Conservation (phyloP, 1,140 invertebrate genomes). For the Drosophila nikananu region DNA sequence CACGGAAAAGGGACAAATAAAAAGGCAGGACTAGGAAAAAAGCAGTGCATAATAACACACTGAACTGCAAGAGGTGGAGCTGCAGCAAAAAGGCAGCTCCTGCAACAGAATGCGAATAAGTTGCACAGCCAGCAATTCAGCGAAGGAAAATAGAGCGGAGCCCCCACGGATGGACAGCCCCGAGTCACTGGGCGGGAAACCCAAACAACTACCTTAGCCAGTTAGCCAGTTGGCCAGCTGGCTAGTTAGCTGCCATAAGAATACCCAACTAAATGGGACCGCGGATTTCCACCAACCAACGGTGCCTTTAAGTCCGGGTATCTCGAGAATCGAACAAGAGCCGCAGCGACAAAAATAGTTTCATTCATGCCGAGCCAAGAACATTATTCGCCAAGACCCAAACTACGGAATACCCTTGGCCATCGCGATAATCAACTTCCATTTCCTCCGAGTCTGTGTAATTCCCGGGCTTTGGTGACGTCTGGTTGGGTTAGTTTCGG, state of each 20-base stretch:
- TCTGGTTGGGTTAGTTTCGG: slow-evolving; percentile 14
- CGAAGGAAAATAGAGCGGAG: slow-evolving; percentile 21
- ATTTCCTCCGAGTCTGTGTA: slow-evolving; percentile 26
- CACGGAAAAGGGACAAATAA: slow-evolving; percentile 21
- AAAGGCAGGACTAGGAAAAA: slow-evolving; percentile 43
- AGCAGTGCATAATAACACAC: slow-evolving; percentile 77
- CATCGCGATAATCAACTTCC: slow-evolving; percentile 15
- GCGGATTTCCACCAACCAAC: slow-evolving; percentile 25
- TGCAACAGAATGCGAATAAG: slow-evolving; percentile 65
- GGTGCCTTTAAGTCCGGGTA: slow-evolving; percentile 17
- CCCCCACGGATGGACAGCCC: slow-evolving; percentile 11
- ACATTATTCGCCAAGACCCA: slow-evolving; percentile 4
- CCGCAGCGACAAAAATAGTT: slow-evolving; percentile 27
- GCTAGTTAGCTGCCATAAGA: slow-evolving; percentile 40
- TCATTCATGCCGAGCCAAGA: slow-evolving; percentile 20
- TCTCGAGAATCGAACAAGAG: slow-evolving; percentile 38
- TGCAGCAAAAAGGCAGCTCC: slow-evolving; percentile 41
- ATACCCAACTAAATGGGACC: slow-evolving; percentile 38
- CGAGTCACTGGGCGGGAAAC: slow-evolving; percentile 49
- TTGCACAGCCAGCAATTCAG: slow-evolving; percentile 58
- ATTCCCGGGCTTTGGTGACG: slow-evolving; percentile 13
- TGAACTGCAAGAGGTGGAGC: slow-evolving; percentile 69
- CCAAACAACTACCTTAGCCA: slow-evolving; percentile 56
- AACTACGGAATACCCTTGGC: slow-evolving; percentile 29
- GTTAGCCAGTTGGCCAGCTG: slow-evolving; percentile 18